phyloP scores from a whole-genome alignment of 2,797 vertebrate species.

The Sebastolobus alascanus region DNA sequence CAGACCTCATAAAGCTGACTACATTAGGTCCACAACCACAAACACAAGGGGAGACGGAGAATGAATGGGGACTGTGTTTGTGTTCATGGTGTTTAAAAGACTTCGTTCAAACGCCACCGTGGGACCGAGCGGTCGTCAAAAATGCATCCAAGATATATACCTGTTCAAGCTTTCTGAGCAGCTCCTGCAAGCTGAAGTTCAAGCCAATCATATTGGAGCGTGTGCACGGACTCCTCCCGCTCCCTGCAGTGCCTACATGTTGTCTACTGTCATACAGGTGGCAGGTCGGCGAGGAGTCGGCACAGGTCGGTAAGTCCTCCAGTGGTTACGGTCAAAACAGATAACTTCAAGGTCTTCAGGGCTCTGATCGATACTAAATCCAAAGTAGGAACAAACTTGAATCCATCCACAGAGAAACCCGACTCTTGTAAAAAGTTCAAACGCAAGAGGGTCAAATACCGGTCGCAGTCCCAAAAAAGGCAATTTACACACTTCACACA shows the following conservation, averaged over 20 bases:
- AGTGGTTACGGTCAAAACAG: slow-evolving; percentile 58
- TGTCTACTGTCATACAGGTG: slow-evolving; percentile 42
- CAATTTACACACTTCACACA: slow-evolving; percentile 63
- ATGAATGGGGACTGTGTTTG: slow-evolving; percentile 30
- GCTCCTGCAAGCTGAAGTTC: slow-evolving; percentile 93
- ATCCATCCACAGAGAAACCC: slow-evolving; percentile 14
- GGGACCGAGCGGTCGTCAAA: slow-evolving; percentile 9
- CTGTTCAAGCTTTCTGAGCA: slow-evolving; percentile 95
- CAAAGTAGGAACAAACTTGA: slow-evolving; percentile 26
- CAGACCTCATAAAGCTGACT: slow-evolving; percentile 59
- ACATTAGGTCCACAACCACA: slow-evolving; percentile 51
- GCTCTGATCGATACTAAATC: slow-evolving; percentile 42
- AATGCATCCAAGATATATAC: slow-evolving; percentile 80
- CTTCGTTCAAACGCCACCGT: not conserved
- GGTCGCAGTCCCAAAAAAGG: slow-evolving; percentile 43
- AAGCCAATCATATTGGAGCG: slow-evolving; percentile 93
- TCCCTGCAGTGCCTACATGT: slow-evolving; percentile 68
- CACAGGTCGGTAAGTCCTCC: slow-evolving; percentile 57
- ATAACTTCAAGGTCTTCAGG: slow-evolving; percentile 16
- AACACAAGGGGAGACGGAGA: slow-evolving; percentile 27
- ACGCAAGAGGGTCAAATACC: slow-evolving; percentile 45
- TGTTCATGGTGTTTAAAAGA: slow-evolving; percentile 3
- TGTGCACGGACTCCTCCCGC: slow-evolving; percentile 67
- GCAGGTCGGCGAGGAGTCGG: slow-evolving; percentile 15
- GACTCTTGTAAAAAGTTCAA: slow-evolving; percentile 20